These are phyloP conservation scores for Camponotus floridanus DNA, from an alignment of 1,140 invertebrate genomes.

Conservation along the genomic window DNA sequence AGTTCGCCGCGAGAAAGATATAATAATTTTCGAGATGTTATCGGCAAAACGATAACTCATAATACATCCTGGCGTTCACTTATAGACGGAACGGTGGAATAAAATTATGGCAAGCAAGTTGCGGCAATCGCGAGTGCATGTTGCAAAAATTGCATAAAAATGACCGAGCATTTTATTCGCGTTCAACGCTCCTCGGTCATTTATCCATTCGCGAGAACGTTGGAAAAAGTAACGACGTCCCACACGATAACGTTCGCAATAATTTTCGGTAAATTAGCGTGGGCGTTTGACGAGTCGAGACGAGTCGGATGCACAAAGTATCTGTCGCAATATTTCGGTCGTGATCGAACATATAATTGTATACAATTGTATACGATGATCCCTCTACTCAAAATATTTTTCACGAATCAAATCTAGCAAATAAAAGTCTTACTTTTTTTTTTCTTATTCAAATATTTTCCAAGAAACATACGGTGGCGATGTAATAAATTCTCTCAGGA, in stretches of 20 bases:
- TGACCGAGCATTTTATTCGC: constrained; percentile 70
- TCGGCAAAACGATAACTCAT: constrained; percentile 1
- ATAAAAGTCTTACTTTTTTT: neutral
- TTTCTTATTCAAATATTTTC: neutral
- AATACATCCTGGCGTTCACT: neutral
- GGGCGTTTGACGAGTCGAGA: constrained; percentile 48
- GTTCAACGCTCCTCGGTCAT: constrained; percentile 68
- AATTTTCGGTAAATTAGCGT: constrained; percentile 62
- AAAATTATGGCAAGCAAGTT: neutral
- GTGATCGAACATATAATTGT: neutral
- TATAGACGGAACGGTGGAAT: neutral
- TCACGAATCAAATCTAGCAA: no score
- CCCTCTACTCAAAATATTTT: neutral
- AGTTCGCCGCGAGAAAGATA: constrained; percentile 5
- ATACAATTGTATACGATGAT: neutral
- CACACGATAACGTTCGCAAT: constrained; percentile 66
- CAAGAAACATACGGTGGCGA: constrained; percentile 11
- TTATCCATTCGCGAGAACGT: constrained; percentile 72
- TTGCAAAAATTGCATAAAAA: constrained; percentile 68
- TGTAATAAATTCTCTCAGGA: neutral
- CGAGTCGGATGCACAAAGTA: constrained; percentile 33
- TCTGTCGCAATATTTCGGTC: constrained; percentile 11
- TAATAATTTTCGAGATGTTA: constrained; percentile 47
- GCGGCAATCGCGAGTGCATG: neutral
- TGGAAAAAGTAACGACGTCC: constrained; percentile 53